A percentile compares a stretch with the other conserved stretches of the same genome.
phyloP scores from a whole-genome alignment of 2,888 invertebrate genomes.

The Eupithecia tripunctaria region DNA sequence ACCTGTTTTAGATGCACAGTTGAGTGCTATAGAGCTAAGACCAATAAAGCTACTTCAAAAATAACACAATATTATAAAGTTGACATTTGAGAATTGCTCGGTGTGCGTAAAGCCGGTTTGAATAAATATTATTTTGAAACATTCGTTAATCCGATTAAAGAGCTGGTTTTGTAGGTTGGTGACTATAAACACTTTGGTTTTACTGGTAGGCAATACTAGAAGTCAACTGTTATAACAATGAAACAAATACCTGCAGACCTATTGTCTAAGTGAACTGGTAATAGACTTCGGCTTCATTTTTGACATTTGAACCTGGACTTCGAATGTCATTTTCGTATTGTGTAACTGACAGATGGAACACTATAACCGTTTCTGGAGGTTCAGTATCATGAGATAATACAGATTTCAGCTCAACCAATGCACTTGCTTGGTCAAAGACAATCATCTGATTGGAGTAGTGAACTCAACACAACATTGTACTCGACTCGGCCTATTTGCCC shows the following conservation, averaged over 20 bases:
- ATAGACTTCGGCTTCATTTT: too few relatives aligned
- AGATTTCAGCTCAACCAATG: not conserved
- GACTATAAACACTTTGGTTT: constrained; percentile 15
- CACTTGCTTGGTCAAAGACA: constrained; percentile 20
- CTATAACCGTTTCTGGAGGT: not conserved
- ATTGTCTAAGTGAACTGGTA: too few relatives aligned
- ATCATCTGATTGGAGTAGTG: constrained; percentile 28
- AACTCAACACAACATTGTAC: constrained; percentile 66
- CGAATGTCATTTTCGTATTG: too few relatives aligned
- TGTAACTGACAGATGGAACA: too few relatives aligned
- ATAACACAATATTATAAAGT: constrained; percentile 26
- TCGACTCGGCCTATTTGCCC: constrained; percentile 67
- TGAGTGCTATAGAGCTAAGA: not conserved
- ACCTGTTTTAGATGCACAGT: constrained; percentile 9
- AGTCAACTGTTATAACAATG: not conserved
- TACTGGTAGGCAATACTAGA: not conserved
- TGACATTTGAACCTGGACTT: too few relatives aligned
- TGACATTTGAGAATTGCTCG: constrained; percentile 44
- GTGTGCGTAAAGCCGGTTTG: constrained; percentile 33
- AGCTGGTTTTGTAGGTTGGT: constrained; percentile 31
- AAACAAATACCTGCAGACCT: not conserved
- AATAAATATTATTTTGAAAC: constrained; percentile 37
- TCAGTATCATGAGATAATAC: not conserved
- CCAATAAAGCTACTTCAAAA: constrained; percentile 14
- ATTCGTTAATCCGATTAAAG: constrained; percentile 38